A percentile compares a stretch with the other conserved stretches of the same genome.
Conservation (phyloP, 2,797 vertebrate genomes). For the Liparis tanakae region DNA sequence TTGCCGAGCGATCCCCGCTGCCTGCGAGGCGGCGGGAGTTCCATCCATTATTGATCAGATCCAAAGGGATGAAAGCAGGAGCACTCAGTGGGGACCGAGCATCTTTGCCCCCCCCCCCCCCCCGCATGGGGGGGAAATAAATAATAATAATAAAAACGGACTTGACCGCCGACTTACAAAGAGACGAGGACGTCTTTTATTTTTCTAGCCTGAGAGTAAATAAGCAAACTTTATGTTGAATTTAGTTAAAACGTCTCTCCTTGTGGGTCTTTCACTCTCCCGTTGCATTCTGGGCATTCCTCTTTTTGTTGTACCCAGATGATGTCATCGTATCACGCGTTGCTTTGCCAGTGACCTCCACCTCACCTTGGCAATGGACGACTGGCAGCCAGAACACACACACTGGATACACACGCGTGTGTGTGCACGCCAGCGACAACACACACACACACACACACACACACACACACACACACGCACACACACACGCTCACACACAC, state of each 20-base stretch:
- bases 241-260: slow-evolving; percentile 24
- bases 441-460: slow-evolving; percentile 39
- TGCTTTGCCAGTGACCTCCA: slow-evolving; percentile 74
- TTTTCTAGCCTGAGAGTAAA: slow-evolving; percentile 38
- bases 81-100: slow-evolving; percentile 72
- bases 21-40: slow-evolving; percentile 82
- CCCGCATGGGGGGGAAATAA: slow-evolving; percentile 17
- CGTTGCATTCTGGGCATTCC: slow-evolving; percentile 19
- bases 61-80: slow-evolving; percentile 82
- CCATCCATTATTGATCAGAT: slow-evolving; percentile 88
- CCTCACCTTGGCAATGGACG: slow-evolving; percentile 79
- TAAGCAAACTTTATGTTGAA: slow-evolving; percentile 16
- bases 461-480: slow-evolving; percentile 21
- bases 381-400: slow-evolving; percentile 70
- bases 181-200: slow-evolving; percentile 39
- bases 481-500: slow-evolving; percentile 28
- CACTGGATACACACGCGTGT: slow-evolving; percentile 67
- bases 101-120: slow-evolving; percentile 70
- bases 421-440: slow-evolving; percentile 62
- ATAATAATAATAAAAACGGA: slow-evolving; percentile 20
- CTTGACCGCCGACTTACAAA: slow-evolving; percentile 62
- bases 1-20: slow-evolving; percentile 65
- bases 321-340: slow-evolving; percentile 64
- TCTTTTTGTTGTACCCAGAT: slow-evolving; percentile 48
- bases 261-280: slow-evolving; percentile 42